A percentile compares a stretch with the other conserved stretches of the same genome.
Conservation (phyloP, 1,140 invertebrate genomes). For the Zeugodacus cucurbitae region DNA sequence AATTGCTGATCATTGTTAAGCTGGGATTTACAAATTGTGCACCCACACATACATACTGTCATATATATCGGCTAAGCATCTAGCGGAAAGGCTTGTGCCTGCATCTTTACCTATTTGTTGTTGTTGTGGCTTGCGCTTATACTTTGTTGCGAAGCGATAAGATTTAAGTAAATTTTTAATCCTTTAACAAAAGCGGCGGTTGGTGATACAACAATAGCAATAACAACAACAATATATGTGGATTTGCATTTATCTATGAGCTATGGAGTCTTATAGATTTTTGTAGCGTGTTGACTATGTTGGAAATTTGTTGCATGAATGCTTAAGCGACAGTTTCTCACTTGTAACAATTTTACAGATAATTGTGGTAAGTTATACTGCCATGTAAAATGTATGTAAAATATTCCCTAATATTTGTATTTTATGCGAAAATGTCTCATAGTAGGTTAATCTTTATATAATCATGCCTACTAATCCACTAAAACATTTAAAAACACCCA, state of each 20-base stretch:
- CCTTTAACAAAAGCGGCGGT: constrained; percentile 13
- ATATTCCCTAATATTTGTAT: not conserved
- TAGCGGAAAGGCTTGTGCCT: not conserved
- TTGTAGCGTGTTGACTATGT: not conserved
- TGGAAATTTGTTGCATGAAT: not conserved
- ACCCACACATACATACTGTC: not conserved
- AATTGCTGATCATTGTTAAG: constrained; percentile 34
- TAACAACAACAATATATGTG: not conserved
- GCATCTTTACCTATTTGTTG: not conserved
- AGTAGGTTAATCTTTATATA: not conserved
- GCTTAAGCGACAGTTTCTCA: too few species aligned
- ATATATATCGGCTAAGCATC: not conserved
- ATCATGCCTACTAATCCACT: not conserved
- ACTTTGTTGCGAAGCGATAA: not conserved
- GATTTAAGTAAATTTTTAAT: constrained; percentile 33
- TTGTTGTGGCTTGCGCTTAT: not conserved
- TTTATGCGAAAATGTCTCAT: not conserved
- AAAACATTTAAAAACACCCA: not conserved
- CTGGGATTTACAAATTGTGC: constrained; percentile 35
- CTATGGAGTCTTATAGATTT: not conserved
- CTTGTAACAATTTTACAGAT: too few species aligned
- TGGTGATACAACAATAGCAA: not conserved
- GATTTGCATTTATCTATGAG: not conserved
- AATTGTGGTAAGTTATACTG: not conserved
- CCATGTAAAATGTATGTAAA: not conserved